Percentiles rank a stretch among this genome's conserved stretches.
These are phyloP conservation scores for Rynchops niger DNA, from an alignment of 2,113 vertebrate genomes.

Conservation along the genomic window DNA sequence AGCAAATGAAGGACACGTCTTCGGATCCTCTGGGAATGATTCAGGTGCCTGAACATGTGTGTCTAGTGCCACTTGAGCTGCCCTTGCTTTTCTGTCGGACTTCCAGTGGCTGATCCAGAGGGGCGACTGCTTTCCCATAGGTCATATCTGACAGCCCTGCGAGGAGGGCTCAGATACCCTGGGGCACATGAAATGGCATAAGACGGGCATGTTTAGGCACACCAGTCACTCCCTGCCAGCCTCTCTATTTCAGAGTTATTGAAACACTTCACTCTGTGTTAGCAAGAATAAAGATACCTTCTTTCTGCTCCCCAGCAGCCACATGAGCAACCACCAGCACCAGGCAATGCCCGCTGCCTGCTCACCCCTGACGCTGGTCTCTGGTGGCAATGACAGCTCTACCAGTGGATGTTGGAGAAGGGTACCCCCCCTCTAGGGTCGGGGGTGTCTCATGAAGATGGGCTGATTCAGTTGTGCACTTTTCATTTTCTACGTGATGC, in stretches of 20 bases:
- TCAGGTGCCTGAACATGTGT: background rate
- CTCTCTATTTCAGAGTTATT: background rate
- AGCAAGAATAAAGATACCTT: background rate
- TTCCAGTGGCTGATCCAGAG: background rate
- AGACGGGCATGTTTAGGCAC: background rate
- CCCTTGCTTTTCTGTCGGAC: background rate
- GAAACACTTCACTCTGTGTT: background rate
- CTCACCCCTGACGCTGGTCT: background rate
- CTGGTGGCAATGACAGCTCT: background rate
- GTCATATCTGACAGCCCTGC: background rate
- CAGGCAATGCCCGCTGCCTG: background rate
- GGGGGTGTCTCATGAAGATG: background rate
- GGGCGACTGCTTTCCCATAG: background rate
- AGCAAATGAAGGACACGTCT: slow-evolving; percentile 9
- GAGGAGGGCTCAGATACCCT: background rate
- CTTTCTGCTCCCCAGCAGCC: background rate
- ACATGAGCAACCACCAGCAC: background rate
- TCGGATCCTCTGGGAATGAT: background rate
- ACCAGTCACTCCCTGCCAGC: background rate
- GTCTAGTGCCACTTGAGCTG: background rate
- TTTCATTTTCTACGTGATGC: background rate
- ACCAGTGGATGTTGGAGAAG: background rate
- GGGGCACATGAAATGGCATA: background rate
- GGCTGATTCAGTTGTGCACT: background rate
- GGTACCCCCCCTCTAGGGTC: background rate